Conservation (phyloP, 1,140 invertebrate genomes). For the Octopus bimaculoides region DNA sequence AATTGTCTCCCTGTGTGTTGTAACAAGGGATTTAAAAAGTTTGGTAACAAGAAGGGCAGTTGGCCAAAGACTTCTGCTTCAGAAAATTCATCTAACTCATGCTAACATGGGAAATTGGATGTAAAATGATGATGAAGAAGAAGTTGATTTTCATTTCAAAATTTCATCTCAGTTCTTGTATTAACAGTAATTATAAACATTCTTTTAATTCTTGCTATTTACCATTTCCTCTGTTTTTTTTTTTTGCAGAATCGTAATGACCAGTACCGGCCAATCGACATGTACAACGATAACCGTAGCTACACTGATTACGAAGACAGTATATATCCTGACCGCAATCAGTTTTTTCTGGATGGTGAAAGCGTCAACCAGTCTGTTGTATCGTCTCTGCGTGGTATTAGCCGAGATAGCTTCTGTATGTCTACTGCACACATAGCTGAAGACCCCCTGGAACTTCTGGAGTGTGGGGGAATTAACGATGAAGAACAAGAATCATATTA, state of each 20-base stretch:
- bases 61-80: too few relatives aligned
- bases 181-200: not conserved
- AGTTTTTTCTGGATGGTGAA: not conserved
- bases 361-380: not conserved
- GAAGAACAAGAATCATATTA: not conserved
- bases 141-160: not conserved
- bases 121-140: too few relatives aligned
- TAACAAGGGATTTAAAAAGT: too few relatives aligned
- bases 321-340: not conserved
- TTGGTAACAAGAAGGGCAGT: too few relatives aligned
- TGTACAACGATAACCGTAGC: constrained; percentile 7
- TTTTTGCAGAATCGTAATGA: constrained; percentile 2
- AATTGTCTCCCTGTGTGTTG: too few relatives aligned
- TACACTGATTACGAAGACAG: constrained; percentile 1
- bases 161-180: not conserved
- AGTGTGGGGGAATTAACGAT: not conserved
- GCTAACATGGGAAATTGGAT: too few relatives aligned
- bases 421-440: not conserved
- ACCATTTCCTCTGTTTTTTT: not conserved
- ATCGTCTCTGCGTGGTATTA: not conserved
- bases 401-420: not conserved
- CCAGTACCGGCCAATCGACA: constrained; percentile 3
- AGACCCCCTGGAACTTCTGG: not conserved
- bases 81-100: too few relatives aligned
- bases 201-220: not conserved